Base-by-base conservation (phyloP, 2,113 vertebrate genomes). In the Pogonocichla stellata region DNA sequence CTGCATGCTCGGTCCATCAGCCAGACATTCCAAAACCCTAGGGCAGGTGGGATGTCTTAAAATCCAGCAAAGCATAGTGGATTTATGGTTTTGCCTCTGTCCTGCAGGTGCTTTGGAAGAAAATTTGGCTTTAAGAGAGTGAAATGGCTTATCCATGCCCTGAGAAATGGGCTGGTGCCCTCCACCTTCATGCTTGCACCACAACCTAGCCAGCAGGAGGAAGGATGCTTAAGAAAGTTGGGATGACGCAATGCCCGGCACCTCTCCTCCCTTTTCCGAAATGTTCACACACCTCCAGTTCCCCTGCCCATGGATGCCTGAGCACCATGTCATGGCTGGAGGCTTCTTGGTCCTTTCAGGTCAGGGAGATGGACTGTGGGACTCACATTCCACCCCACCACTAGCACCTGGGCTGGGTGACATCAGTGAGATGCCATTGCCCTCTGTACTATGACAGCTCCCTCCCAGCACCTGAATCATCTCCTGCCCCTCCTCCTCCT, bases 201-300 rank as follows among this genome's bases (percentile, higher is more conserved):
- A 6, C 50, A 58, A 38, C 50, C 36, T 33, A 5, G 3, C 26
- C 3, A 4, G 70, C 47, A 28, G 87, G 77, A 86, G 87, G 87
- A 95, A 93, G 90, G 90, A 92, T 83, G 86, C 83, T 91, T 67
- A 88, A 80, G 93, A 92, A 95, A 93, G 91, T 3, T 4, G 5
- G 8, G 26, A 28, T 90, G 90, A 74, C 0, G 48, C 66, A 86
- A 86, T 4, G 14, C 26, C 69, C 6, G 0, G 24, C 57, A 81
- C 73, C 25, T 58, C 85, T 89, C 67, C 73, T 81, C 45, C 77
- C 34, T 61, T 42, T 92, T 85, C 94, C 4, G 5, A 85, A 54
- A 71, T 1, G 26, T 71, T 84, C 88, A 81, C 78, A 28, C 22
- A 3, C 56, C 65, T 58, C 67, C 81, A 58, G 5, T 11, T 84